Conservation (phyloP, 2,113 vertebrate genomes). For the Phalacrocorax carbo region DNA sequence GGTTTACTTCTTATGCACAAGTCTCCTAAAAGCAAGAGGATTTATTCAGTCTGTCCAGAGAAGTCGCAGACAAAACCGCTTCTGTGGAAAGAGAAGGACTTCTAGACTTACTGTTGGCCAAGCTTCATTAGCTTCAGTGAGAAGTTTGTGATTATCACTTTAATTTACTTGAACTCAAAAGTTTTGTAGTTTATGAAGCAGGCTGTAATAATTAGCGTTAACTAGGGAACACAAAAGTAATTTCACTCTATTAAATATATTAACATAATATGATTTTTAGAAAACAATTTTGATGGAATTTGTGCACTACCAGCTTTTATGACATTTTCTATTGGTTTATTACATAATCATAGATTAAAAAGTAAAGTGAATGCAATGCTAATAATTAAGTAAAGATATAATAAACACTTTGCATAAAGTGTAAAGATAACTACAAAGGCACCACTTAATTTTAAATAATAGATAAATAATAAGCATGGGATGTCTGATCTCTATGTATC, state of each 20-base stretch:
- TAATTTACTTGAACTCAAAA: slow-evolving; percentile 27
- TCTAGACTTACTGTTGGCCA: neutral
- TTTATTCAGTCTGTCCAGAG: neutral
- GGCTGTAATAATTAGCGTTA: slow-evolving; percentile 2
- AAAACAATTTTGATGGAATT: neutral
- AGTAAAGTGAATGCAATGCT: neutral
- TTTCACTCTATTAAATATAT: slow-evolving; percentile 11
- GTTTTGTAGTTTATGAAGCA: neutral
- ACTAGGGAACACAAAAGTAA: neutral
- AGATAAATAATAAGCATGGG: neutral
- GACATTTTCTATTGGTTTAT: neutral
- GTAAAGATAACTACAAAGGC: neutral
- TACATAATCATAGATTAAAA: neutral
- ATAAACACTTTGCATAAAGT: neutral
- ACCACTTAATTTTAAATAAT: neutral
- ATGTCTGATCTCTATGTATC: neutral
- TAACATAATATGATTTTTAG: neutral
- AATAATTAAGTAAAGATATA: neutral
- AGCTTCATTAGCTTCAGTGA: neutral
- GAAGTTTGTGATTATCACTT: neutral
- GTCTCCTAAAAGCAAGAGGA: neutral
- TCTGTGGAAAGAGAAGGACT: neutral
- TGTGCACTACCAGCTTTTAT: neutral
- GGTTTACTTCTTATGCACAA: neutral
- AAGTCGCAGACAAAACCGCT: neutral